phyloP scores from a whole-genome alignment of 2,113 vertebrate genomes.

The Sylvia atricapilla region DNA sequence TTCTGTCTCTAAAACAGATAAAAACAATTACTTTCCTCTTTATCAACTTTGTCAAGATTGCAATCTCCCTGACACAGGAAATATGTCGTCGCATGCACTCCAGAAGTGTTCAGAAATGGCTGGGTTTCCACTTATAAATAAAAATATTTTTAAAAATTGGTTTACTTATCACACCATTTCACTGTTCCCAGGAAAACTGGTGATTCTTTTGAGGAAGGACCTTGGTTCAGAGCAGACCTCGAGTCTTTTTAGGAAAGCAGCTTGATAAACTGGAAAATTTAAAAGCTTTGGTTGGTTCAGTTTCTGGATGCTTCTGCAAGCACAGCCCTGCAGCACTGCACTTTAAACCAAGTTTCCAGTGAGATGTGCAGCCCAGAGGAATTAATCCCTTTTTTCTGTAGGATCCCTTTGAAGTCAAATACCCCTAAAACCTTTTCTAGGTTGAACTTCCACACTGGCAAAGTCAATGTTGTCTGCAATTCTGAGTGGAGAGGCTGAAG shows the following conservation, averaged over 20 bases:
- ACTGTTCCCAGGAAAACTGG: background rate
- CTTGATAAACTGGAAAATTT: background rate
- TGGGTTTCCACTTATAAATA: background rate
- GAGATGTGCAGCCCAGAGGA: background rate
- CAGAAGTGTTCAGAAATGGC: background rate
- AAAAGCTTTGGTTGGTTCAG: background rate
- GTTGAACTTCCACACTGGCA: background rate
- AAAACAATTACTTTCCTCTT: background rate
- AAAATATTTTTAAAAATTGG: background rate
- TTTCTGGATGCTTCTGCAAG: background rate
- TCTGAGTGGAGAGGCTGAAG: background rate
- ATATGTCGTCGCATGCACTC: fast-evolving
- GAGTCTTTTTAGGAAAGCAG: background rate
- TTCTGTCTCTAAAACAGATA: background rate
- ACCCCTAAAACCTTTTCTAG: background rate
- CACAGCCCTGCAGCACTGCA: background rate
- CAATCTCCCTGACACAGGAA: background rate
- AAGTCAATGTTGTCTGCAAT: background rate
- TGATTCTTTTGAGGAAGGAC: background rate
- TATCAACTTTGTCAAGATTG: background rate
- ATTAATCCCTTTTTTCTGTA: background rate
- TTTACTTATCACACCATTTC: background rate
- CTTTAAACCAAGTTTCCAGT: background rate
- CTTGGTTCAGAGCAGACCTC: background rate
- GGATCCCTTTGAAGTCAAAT: background rate